Conservation (phyloP, 1,140 invertebrate species). For the Platyura marginata region DNA sequence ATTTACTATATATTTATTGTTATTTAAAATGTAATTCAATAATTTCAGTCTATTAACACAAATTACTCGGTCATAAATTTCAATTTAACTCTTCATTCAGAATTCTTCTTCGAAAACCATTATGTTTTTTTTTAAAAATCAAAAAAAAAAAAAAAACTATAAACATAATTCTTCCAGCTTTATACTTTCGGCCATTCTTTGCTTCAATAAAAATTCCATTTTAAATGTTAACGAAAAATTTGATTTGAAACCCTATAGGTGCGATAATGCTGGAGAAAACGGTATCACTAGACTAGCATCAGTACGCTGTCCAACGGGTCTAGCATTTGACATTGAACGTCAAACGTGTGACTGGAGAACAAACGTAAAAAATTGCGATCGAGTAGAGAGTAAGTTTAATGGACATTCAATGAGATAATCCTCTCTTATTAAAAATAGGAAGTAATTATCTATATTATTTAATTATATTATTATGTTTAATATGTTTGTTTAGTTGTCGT, state of each 20-base stretch:
- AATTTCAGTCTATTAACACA: too few relatives aligned
- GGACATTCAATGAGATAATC: not conserved
- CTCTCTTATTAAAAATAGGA: too few relatives aligned
- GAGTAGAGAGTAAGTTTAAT: constrained; percentile 71
- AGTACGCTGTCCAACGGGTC: constrained; percentile 70
- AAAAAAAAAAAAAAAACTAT: not conserved
- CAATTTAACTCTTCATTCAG: too few relatives aligned
- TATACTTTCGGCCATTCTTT: not conserved
- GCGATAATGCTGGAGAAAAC: constrained; percentile 72
- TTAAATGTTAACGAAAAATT: too few relatives aligned
- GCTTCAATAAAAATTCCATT: not conserved
- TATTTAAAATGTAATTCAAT: too few relatives aligned
- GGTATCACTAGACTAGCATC: constrained; percentile 67
- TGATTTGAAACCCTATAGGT: constrained; percentile 40
- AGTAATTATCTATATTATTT: too few relatives aligned
- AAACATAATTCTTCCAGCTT: not conserved
- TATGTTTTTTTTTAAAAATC: not conserved
- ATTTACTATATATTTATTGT: too few relatives aligned
- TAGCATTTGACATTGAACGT: constrained; percentile 85
- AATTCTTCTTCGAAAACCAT: too few relatives aligned
- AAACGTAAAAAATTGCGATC: constrained; percentile 87
- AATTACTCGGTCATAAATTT: too few relatives aligned
- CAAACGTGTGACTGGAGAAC: constrained; percentile 93
- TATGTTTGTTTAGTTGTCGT: too few relatives aligned
- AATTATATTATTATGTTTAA: too few relatives aligned